Base-by-base conservation (phyloP, 2,888 invertebrate species). In the Drosophila multiciliata region DNA sequence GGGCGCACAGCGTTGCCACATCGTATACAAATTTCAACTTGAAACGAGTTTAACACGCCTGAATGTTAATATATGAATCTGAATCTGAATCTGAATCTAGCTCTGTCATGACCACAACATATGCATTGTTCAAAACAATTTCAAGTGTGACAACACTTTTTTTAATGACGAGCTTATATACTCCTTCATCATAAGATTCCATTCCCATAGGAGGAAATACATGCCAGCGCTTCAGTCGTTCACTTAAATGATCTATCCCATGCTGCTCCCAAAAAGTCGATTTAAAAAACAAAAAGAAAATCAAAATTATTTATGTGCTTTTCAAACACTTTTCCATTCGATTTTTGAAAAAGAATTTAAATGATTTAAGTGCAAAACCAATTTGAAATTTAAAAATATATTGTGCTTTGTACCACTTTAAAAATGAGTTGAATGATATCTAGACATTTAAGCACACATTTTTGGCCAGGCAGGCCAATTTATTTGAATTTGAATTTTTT, bases 1-100 rank as follows among this genome's bases (percentile, higher is more conserved):
- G 67, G 38, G 42, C 15, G 32, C 55, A 26, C 78, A 60, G 78
- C 78, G 78, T 78, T 78, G 78, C 78, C 78, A 78, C 78, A 78
- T 65, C 65, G 74, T n/a, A 49, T 15, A 60, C 62, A 60, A 71
- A 69, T 52, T 61, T 74, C 74, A 74, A 74, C 75, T 78, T 74
- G 59, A 78, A 78, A 78, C 78, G 72, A 78, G 78, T 78, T 78
- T 78, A 67, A 75, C 68, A 78, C 62, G 79, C 75, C 66, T 68
- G 63, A 75, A 71, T 69, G 71, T 58, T 66, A 74, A 70, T 54
- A 65, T 60, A 50, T 6, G 54, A 59, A 59, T 53, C 50, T 48
- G 40, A 62, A 32, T 53, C 50, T 48, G 40, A 62, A 32, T 52
- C 74, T 62, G 23, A 64, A 73, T 69, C 69, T 73, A 49, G 33